Base-by-base conservation (phyloP, 2,888 invertebrate genomes). In the Lithophane socia region DNA sequence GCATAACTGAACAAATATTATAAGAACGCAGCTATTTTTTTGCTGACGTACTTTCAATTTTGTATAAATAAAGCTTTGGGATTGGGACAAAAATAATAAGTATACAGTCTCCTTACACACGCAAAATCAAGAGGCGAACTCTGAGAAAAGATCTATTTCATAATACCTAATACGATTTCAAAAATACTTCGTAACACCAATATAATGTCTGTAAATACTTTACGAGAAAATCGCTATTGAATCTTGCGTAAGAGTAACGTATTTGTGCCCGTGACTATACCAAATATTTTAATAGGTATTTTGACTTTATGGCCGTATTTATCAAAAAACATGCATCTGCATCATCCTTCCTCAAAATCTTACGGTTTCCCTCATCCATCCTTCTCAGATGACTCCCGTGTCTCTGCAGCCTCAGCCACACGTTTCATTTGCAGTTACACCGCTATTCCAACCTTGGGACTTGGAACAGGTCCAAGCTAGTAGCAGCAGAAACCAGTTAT, bases 401-500 rank as follows among this genome's bases (percentile, higher is more conserved):
- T 21, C 70, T 69, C 10, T 54, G 49, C 68, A 60, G 70, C 8
- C 44, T 71, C 47, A 65, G 42, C 37, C 18, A 63, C 42, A 49
- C 65, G 47, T 79, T 77, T 77, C 83, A 82, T 75, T 79, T 61
- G 73, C 78, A 80, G 79, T 58, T 21, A 75, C 77, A 84, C 87
- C 85, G 90, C 82, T 90, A 88, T 56, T 54, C 29, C 75, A 84
- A 71, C 87, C 81, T 87, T 87, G 80, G 75, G 2, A 54, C 58
- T 78, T 79, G 79, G 79, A 88, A 88, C 88, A 79, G 86, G 88
- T 88, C 82, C 77, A 78, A 73, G 72, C 73, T 86, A 89, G 88
- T 86, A 89, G 86, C 81, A 84, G 86, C 86, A 81, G 71, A 52
- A 86, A 87, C 90, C 89, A 85, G 90, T 90, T 91, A 56, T 77